These are phyloP conservation scores for Ranitomeya imitator DNA, from an alignment of 2,113 vertebrate species.

Conservation along the genomic window DNA sequence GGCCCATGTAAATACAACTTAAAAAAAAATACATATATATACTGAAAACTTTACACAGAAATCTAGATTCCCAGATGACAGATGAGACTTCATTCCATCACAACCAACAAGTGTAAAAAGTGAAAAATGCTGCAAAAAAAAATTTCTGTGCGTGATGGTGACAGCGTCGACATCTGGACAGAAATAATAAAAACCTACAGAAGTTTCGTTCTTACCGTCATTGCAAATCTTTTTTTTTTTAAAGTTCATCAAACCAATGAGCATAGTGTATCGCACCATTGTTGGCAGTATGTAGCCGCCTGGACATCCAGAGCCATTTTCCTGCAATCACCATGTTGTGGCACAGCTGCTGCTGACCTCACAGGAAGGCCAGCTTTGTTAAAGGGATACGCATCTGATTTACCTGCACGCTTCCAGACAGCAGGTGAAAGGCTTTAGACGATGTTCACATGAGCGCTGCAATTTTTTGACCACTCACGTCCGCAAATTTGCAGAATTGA, in stretches of 20 bases:
- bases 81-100: not conserved
- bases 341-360: constrained; percentile 1
- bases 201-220: not conserved
- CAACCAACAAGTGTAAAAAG: not conserved
- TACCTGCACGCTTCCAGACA: not conserved
- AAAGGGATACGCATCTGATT: constrained; percentile 17
- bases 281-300: not conserved
- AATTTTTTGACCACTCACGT: not conserved
- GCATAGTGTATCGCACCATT: constrained; percentile 40
- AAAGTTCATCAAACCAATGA: not conserved
- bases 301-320: not conserved
- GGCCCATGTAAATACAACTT: no score
- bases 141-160: no score
- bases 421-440: not conserved
- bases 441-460: not conserved
- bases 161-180: not conserved
- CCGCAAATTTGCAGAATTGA: no score
- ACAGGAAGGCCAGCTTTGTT: constrained; percentile 15
- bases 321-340: constrained; percentile 47
- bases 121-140: not conserved
- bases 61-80: not conserved
- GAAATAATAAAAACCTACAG: not conserved
- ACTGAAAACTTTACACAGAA: not conserved
- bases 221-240: not conserved
- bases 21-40: no score